Base-by-base conservation (phyloP, 1,140 invertebrate species). In the Drosophila aff. region DNA sequence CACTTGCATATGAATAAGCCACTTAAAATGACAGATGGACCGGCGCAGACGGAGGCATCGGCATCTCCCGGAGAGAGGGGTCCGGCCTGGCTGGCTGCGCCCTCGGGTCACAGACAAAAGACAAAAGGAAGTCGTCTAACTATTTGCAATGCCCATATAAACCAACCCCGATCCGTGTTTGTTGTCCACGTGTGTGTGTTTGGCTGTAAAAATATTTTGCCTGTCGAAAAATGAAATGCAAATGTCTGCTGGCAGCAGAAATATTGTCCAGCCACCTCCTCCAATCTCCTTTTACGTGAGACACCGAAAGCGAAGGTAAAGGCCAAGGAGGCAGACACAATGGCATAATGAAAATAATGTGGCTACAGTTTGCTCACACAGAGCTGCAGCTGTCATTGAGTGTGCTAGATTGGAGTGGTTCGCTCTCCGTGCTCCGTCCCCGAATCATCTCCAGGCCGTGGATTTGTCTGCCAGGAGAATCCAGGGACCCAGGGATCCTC, bases 1-100 rank as follows among this genome's bases (percentile, higher is more conserved):
- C 86, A 90, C 85, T 90, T 90, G 85, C 85, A 90, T 90, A 90
- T 90, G 85, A 90, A 90, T 90, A 90, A 90, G 85, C 86, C 85
- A 90, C 85, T 90, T 90, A 90, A 85, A 90, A 90, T 90, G 85
- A 90, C 85, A 90, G 81, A 90, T 90, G 85, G 76, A 90, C 84
- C 69, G 67, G 67, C 40, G 76, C 55, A 81, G 49, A 68, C 49
- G 41, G 23, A 44, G 18, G 50, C 26, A 58, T 38, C 60, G 47
- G 44, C 55, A 26, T 43, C 31, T 36, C 67, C 38, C 8, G 11
- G 23, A 10, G 26, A 41, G 28, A 31, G 44, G 31, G 18, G 15
- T n/a, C 15, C 21, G 15, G 52, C 9, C 40, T 4, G 50, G 36
- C 47, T 50, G 68, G 59, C 66, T 59, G 55, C 59, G 67, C 76